Conservation (phyloP, 2,888 invertebrate species). For the Drosophila prostipennis region DNA sequence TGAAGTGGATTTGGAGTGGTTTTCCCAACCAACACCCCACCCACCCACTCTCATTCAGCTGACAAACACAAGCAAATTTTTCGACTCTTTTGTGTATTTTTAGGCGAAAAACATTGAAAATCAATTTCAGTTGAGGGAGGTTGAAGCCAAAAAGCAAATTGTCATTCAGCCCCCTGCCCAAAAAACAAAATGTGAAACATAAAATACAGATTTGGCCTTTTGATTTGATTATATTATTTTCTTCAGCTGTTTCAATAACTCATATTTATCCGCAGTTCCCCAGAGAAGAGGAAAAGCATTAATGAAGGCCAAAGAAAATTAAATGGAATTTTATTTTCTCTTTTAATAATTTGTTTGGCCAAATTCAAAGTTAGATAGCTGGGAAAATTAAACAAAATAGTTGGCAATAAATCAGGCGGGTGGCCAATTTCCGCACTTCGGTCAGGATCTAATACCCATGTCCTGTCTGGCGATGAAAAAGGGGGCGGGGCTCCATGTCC, state of each 20-base stretch:
- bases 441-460: slow-evolving; percentile 59
- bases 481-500: slow-evolving; percentile 59
- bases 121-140: slow-evolving; percentile 56
- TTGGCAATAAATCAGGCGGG: slow-evolving; percentile 60
- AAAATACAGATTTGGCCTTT: slow-evolving; percentile 13
- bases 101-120: slow-evolving; percentile 53
- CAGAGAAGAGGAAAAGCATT: background rate
- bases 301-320: slow-evolving; percentile 9
- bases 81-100: slow-evolving; percentile 24
- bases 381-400: slow-evolving; percentile 16
- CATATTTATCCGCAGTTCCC: slow-evolving; percentile 29
- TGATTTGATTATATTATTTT: slow-evolving; percentile 11
- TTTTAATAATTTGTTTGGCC: background rate
- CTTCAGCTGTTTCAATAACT: slow-evolving; percentile 49
- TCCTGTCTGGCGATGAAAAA: slow-evolving; percentile 61
- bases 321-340: background rate
- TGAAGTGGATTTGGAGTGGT: slow-evolving; percentile 15
- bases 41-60: slow-evolving; percentile 2
- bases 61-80: slow-evolving; percentile 32
- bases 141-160: slow-evolving; percentile 26
- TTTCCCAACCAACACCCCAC: background rate
- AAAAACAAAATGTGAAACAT: slow-evolving; percentile 14
- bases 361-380: background rate
- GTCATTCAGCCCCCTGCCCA: slow-evolving; percentile 16
- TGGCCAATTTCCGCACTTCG: slow-evolving; percentile 47